These are phyloP conservation scores for Patiria miniata DNA, from an alignment of 35 echinoderm and acorn worm species.

Conservation along the genomic window DNA sequence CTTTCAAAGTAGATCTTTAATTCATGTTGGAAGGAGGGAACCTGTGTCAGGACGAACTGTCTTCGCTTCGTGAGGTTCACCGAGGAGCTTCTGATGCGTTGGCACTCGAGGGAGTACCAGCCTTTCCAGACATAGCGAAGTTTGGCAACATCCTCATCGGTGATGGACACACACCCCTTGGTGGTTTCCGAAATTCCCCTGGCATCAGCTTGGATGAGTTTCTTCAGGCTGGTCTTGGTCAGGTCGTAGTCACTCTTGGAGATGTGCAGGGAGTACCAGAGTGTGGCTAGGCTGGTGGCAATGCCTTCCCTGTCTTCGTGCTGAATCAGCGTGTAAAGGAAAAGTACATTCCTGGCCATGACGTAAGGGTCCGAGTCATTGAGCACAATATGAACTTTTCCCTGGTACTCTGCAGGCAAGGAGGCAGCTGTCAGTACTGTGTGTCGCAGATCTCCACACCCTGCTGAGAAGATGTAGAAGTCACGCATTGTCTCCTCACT, in stretches of 20 bases:
- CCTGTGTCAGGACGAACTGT: not conserved
- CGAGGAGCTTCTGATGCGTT: not conserved
- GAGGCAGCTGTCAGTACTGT: slow-evolving; percentile 56
- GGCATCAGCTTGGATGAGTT: slow-evolving; percentile 2
- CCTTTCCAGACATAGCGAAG: slow-evolving; percentile 50
- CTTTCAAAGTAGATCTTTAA: not conserved
- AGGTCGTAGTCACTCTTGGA: slow-evolving; percentile 45
- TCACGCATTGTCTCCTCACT: not conserved
- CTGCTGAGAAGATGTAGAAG: slow-evolving; percentile 45
- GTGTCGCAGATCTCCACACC: slow-evolving; percentile 60
- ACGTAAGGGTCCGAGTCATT: slow-evolving; percentile 64
- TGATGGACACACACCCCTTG: slow-evolving; percentile 5
- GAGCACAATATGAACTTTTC: slow-evolving; percentile 47
- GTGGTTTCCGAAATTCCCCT: not conserved
- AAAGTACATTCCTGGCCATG: slow-evolving; percentile 68
- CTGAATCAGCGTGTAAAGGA: slow-evolving; percentile 62
- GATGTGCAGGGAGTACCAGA: slow-evolving; percentile 59
- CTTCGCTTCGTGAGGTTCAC: slow-evolving; percentile 12
- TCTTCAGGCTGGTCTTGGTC: not conserved
- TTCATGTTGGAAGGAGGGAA: not conserved
- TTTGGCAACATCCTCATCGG: not conserved
- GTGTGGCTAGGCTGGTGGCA: slow-evolving; percentile 13
- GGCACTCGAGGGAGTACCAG: slow-evolving; percentile 20
- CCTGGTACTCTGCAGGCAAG: slow-evolving; percentile 47
- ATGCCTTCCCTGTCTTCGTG: not conserved